These are phyloP conservation scores for Leucopsar rothschildi DNA, from an alignment of 2,113 vertebrate species.

Conservation along the genomic window DNA sequence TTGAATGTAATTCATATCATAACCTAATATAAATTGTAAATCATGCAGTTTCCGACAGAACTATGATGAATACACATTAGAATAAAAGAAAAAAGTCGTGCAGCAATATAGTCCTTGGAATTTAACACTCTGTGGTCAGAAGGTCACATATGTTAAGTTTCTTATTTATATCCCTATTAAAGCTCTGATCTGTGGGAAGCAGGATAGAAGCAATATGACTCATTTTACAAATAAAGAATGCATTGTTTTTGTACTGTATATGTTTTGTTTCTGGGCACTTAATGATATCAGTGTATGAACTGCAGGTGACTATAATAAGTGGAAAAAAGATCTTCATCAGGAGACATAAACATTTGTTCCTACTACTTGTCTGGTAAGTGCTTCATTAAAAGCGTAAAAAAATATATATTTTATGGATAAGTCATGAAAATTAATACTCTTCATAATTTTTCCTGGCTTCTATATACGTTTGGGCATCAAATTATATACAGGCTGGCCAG, in stretches of 20 bases:
- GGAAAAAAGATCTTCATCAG: constrained; percentile 23
- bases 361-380: not conserved
- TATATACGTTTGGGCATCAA: not conserved
- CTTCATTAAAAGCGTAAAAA: constrained; percentile 28
- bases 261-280: constrained; percentile 47
- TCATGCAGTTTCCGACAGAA: constrained; percentile 68
- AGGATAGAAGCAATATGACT: constrained; percentile 59
- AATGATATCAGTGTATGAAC: constrained; percentile 50
- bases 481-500: not conserved
- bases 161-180: constrained; percentile 74
- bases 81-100: constrained; percentile 64
- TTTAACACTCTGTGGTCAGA: constrained; percentile 73
- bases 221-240: constrained; percentile 66
- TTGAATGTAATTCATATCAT: constrained; percentile 66
- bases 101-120: constrained; percentile 72
- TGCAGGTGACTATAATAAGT: constrained; percentile 20
- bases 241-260: constrained; percentile 37
- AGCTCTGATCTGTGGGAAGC: constrained; percentile 62
- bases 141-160: constrained; percentile 77
- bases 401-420: not conserved
- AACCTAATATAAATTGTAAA: constrained; percentile 70
- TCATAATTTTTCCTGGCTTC: not conserved
- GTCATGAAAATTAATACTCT: not conserved
- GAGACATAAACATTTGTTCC: constrained; percentile 19
- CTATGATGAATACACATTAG: constrained; percentile 46